phyloP scores from a whole-genome alignment of 2,797 vertebrate genomes.

The Rhodeus uyekii region DNA sequence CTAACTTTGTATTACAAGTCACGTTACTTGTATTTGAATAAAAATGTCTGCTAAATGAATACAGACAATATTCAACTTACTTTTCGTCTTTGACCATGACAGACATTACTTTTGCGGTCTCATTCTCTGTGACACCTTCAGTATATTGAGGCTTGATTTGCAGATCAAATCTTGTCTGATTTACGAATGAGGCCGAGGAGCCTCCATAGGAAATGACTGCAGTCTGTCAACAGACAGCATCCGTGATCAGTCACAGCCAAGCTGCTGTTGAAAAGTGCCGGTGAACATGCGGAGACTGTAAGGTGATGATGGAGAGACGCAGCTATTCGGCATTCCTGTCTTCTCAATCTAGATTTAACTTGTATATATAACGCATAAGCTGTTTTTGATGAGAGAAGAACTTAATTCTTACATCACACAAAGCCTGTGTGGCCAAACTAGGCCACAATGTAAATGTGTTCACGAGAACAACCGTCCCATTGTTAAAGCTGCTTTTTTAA shows the following conservation, averaged over 20 bases:
- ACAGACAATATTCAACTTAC: not conserved
- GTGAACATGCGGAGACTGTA: not conserved
- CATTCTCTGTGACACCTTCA: not conserved
- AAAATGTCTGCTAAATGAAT: not conserved
- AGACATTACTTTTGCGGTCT: not conserved
- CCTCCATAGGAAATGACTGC: not conserved
- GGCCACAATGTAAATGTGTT: slow-evolving; percentile 62
- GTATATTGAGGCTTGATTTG: not conserved
- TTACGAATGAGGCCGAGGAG: not conserved
- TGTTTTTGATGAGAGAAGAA: slow-evolving; percentile 22
- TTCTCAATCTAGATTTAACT: not conserved
- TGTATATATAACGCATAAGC: not conserved
- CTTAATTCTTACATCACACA: slow-evolving; percentile 49
- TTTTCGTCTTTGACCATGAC: not conserved
- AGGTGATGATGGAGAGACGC: slow-evolving; percentile 26
- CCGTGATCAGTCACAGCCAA: not conserved
- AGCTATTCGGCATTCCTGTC: slow-evolving; percentile 26
- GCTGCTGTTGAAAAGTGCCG: slow-evolving; percentile 16
- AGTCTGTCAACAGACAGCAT: not conserved
- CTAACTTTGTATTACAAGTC: not conserved
- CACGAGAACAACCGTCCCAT: slow-evolving; percentile 73
- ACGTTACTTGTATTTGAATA: no score
- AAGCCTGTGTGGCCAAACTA: slow-evolving; percentile 59
- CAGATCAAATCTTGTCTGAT: slow-evolving; percentile 15
- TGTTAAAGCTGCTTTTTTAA: slow-evolving; percentile 71